A percentile compares a stretch with the other conserved stretches of the same genome.
Evolutionary conservation across 1,140 invertebrate species (phyloP).

Genomic region (Drusus annulatus): DNA sequence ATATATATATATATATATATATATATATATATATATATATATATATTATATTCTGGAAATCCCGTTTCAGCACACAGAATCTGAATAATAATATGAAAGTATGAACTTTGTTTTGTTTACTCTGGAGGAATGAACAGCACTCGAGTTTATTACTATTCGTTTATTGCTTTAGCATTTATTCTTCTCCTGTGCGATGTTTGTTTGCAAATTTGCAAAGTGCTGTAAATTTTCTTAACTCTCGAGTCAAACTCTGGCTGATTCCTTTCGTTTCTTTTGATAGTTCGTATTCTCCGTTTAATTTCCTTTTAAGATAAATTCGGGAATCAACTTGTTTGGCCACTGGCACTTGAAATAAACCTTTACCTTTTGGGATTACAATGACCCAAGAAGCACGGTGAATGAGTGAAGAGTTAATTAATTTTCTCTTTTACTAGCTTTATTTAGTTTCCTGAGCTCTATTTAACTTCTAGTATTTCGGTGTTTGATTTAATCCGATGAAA

Average conservation of each 20-base stretch:
- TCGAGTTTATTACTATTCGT: conserved; percentile 38
- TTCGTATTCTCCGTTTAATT: not conserved
- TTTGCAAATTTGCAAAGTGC: conserved; percentile 36
- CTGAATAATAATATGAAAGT: conserved; percentile 10
- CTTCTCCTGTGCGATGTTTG: conserved; percentile 19
- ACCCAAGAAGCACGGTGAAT: too few species aligned
- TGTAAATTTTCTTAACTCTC: conserved; percentile 23
- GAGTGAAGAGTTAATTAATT: too few species aligned
- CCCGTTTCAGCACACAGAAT: not conserved
- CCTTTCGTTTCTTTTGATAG: not conserved
- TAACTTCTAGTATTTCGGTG: too few species aligned
- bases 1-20: too few species aligned
- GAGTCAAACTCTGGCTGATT: not conserved
- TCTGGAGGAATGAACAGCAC: conserved; percentile 1
- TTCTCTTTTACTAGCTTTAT: too few species aligned
- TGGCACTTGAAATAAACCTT: too few species aligned
- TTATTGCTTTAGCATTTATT: conserved; percentile 14
- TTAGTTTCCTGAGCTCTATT: too few species aligned
- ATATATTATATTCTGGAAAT: not conserved
- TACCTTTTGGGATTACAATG: too few species aligned
- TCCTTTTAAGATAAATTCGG: not conserved
- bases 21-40: too few species aligned
- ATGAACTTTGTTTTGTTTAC: conserved; percentile 4
- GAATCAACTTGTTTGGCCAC: too few species aligned
- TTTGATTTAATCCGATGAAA: too few species aligned